Base-by-base conservation (phyloP, 2,888 invertebrate species). In the Pseudococcus longispinus region DNA sequence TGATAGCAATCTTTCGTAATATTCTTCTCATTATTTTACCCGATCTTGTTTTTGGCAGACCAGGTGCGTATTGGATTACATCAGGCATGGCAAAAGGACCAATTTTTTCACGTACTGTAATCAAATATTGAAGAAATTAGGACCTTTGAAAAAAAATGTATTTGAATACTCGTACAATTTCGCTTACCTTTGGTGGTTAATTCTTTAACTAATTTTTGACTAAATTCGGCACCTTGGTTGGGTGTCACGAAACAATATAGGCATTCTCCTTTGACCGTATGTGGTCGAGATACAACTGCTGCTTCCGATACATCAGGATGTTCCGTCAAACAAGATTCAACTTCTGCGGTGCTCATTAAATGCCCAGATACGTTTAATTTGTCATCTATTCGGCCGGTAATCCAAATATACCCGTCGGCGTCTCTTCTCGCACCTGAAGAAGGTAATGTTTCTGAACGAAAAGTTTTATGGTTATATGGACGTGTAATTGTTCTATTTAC, bases 351-450 rank as follows among this genome's bases (percentile, higher is more conserved):
- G 88, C 98, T 98, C 94, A 99, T 95, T 87, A 99, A 92, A 91
- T 99, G 99, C 0, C 99, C 99, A 2, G 98, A 98, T 11, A 99
- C 98, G 91, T 99, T 99, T 89, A 99, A 92, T 97, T 99, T 98
- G 91, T 99, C 99, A 91, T 99, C 99, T 60, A 98, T 96, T 88
- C 98, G 94, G 0, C 98, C 98, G 0, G 98, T 98, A 88, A 99
- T 95, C 98, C 98, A 98, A 87, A 97, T 92, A 91, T 97, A 98
- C 0, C 98, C 98, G 90, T 99, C 98, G 29, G 95, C 93, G 91
- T 99, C 99, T 88, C 97, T 93, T 89, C 93, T 93, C 0, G 97
- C 98, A 87, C 98, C 98, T 98, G 90, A 29, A 90, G 55, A n/a
- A 55, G 18, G 15, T 55, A 55, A 15, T 18, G 55, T 55, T 32